phyloP scores from a whole-genome alignment of 1,140 invertebrate species.

The Sipha flava region DNA sequence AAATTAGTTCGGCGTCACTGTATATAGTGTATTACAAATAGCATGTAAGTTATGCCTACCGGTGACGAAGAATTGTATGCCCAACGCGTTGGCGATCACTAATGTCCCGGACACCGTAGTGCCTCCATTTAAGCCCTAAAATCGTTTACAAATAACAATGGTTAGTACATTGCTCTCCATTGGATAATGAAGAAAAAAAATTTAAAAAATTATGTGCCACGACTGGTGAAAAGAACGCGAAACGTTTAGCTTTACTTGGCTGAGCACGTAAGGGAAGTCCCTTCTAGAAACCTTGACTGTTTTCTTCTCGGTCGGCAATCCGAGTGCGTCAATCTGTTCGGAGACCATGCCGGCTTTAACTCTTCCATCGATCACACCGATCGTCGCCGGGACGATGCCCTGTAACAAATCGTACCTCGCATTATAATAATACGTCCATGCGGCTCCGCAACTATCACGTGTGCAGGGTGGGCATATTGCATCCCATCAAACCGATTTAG shows the following conservation, averaged over 20 bases:
- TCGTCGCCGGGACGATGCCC: slow-evolving; percentile 88
- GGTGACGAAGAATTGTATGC: slow-evolving; percentile 91
- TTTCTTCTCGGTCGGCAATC: slow-evolving; percentile 44
- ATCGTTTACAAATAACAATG: slow-evolving; percentile 14
- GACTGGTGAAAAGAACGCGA: no score
- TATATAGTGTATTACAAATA: no score
- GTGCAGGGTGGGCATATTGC: no score
- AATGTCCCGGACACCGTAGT: slow-evolving; percentile 96
- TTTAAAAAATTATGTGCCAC: no score
- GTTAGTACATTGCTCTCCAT: no score
- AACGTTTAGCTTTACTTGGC: slow-evolving; percentile 47
- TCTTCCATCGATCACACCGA: slow-evolving; percentile 77
- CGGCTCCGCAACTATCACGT: no score
- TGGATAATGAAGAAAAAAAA: no score
- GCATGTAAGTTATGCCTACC: no score
- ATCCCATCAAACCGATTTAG: no score
- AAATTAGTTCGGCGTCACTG: no score
- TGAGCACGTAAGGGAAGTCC: slow-evolving; percentile 71
- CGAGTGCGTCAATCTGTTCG: slow-evolving; percentile 56
- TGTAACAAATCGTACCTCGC: no score
- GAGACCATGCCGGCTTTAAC: slow-evolving; percentile 68
- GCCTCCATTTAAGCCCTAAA: slow-evolving; percentile 66
- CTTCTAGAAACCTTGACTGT: slow-evolving; percentile 72
- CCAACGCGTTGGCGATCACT: slow-evolving; percentile 65
- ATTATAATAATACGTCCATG: no score